These are phyloP conservation scores for Galago senegalensis DNA, from an alignment of 2,797 vertebrate species.

Conservation along the genomic window DNA sequence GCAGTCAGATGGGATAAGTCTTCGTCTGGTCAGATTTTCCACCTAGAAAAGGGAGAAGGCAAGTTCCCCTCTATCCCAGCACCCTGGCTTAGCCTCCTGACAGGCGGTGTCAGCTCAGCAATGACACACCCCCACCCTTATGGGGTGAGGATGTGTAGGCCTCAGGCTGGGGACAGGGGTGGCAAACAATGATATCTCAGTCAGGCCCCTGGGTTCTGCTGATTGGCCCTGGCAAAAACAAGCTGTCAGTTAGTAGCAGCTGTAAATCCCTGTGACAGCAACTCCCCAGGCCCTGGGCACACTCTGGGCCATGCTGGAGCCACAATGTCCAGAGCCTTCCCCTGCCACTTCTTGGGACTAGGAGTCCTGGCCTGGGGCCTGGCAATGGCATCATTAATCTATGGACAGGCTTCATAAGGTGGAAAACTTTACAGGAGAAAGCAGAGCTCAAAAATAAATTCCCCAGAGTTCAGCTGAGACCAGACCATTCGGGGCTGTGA, in stretches of 20 bases:
- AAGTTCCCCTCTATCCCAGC: background rate
- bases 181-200: conserved; percentile 12
- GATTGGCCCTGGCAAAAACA: conserved; percentile 48
- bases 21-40: background rate
- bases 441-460: conserved; percentile 40
- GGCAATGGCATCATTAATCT: conserved; percentile 54
- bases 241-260: conserved; percentile 48
- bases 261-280: conserved; percentile 68
- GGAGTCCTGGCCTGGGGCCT: conserved; percentile 66
- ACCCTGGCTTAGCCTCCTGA: background rate
- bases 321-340: conserved; percentile 67
- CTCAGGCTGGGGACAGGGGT: background rate
- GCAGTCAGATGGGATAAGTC: background rate
- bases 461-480: background rate
- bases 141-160: background rate
- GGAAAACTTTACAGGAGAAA: conserved; percentile 24
- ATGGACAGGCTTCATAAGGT: conserved; percentile 12
- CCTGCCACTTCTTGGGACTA: background rate
- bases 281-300: background rate
- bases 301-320: conserved; percentile 60
- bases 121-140: background rate
- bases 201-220: background rate
- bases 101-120: background rate
- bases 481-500: conserved; percentile 5
- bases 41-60: background rate